Base-by-base conservation (phyloP, 2,113 vertebrate species). In the Prunella fulvescens region DNA sequence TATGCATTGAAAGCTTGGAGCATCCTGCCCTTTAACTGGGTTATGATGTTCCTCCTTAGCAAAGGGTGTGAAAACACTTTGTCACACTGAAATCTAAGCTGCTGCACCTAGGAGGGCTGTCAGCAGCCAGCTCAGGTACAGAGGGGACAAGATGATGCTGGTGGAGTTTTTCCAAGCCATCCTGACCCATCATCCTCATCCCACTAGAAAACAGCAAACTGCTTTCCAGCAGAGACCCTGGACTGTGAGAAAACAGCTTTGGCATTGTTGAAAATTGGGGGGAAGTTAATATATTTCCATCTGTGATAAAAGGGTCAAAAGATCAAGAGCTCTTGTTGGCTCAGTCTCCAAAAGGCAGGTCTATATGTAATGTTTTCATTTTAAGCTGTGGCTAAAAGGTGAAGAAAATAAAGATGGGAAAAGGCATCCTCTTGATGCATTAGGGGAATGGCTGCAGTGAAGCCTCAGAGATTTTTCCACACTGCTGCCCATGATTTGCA, bases 21-120 rank as follows among this genome's bases (percentile, higher is more conserved):
- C 62, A 65, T 25, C 17, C 89, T 93, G 93, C 81, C 93, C 94
- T 93, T 95, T 89, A 94, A 95, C 86, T 97, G 93, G 94, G 95
- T 96, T 95, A 86, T 39, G 86, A 92, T 91, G 94, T 93, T 95
- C 93, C 89, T 89, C 73, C 74, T 91, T 50, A 65, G 33, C 48
- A 79, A 58, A 87, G 78, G 70, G 89, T 95, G 95, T 82, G 93
- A 97, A 97, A 95, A 92, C 80, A 90, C 67, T 90, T 80, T 94
- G 86, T 95, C 95, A 81, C 86, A 48, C 67, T 86, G 91, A 81
- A 93, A 94, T 88, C 84, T 40, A 74, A 92, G 92, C 82, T 48
- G 2, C 88, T 95, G 94, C 88, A 81, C 60, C 92, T 78, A 66
- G 67, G 67, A 86, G 76, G 26, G 67, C 80, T 85, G 64, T 94